A percentile compares a stretch with the other conserved stretches of the same genome.
Conservation (phyloP, 2,797 vertebrate species). For the Allobates femoralis region DNA sequence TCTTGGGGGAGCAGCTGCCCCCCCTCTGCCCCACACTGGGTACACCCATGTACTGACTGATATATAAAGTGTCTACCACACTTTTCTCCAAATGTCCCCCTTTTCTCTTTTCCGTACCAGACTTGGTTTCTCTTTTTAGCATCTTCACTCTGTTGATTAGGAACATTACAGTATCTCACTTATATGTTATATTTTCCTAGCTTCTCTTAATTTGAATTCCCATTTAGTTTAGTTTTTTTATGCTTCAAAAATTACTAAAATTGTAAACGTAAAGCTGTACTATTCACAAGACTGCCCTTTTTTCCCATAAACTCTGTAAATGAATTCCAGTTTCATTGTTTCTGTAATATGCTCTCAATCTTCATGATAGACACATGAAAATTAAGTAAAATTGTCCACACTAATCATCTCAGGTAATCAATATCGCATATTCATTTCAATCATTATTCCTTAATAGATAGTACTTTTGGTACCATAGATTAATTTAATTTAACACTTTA, state of each 20-base stretch:
- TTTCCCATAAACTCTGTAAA: not conserved
- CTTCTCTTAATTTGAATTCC: too few relatives aligned
- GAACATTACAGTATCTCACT: too few relatives aligned
- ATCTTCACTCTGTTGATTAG: too few relatives aligned
- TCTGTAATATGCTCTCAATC: not conserved
- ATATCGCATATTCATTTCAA: slow-evolving; percentile 31
- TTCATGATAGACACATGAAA: slow-evolving; percentile 23
- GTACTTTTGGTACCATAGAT: slow-evolving; percentile 19
- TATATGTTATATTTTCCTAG: too few relatives aligned
- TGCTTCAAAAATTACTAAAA: not conserved
- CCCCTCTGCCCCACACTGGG: too few relatives aligned
- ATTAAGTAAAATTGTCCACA: slow-evolving; percentile 11
- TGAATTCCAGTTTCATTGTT: not conserved
- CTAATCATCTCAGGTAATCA: slow-evolving; percentile 17
- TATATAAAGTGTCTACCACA: too few relatives aligned
- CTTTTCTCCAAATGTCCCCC: too few relatives aligned
- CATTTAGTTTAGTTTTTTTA: too few relatives aligned
- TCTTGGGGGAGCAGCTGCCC: too few relatives aligned
- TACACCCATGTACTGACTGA: too few relatives aligned
- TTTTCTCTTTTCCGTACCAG: too few relatives aligned
- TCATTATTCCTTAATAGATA: slow-evolving; percentile 30
- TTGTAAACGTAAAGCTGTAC: not conserved
- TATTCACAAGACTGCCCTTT: not conserved
- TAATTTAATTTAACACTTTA: not conserved
- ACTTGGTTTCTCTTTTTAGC: too few relatives aligned